These are phyloP conservation scores for Pollicipes pollicipes DNA, from an alignment of 1,140 invertebrate species.

Conservation along the genomic window DNA sequence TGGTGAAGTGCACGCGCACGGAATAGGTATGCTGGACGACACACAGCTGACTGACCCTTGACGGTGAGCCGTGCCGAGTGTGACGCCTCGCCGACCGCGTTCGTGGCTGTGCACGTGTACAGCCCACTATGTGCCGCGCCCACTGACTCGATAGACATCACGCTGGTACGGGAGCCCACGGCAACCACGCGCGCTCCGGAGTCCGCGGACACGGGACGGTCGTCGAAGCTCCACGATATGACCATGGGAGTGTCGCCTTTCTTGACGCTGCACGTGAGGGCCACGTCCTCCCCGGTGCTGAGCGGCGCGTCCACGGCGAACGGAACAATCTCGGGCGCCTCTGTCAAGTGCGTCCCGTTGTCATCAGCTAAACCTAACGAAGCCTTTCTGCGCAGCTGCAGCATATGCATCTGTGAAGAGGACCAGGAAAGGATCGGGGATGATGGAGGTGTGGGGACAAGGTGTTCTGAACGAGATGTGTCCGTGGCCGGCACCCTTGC, in stretches of 20 bases:
- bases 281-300: conserved; percentile 32
- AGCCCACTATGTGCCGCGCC: conserved; percentile 39
- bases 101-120: conserved; percentile 37
- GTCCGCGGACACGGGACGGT: conserved; percentile 28
- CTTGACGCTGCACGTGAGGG: conserved; percentile 60
- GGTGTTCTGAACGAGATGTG: no score
- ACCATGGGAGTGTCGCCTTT: no score
- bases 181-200: conserved; percentile 27
- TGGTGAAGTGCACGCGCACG: no score
- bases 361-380: no score
- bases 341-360: no score
- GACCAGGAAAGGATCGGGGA: no score
- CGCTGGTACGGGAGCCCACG: conserved; percentile 46
- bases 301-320: conserved; percentile 18
- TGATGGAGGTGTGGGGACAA: no score
- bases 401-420: no score
- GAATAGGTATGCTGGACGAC: no score
- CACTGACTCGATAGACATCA: conserved; percentile 56
- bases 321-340: no score
- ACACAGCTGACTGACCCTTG: conserved; percentile 31
- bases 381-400: no score
- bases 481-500: no score
- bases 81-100: conserved; percentile 29
- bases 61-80: conserved; percentile 33
- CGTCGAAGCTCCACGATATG: conserved; percentile 58